phyloP scores from a whole-genome alignment of 2,113 vertebrate species.

The Carassius gibelio region DNA sequence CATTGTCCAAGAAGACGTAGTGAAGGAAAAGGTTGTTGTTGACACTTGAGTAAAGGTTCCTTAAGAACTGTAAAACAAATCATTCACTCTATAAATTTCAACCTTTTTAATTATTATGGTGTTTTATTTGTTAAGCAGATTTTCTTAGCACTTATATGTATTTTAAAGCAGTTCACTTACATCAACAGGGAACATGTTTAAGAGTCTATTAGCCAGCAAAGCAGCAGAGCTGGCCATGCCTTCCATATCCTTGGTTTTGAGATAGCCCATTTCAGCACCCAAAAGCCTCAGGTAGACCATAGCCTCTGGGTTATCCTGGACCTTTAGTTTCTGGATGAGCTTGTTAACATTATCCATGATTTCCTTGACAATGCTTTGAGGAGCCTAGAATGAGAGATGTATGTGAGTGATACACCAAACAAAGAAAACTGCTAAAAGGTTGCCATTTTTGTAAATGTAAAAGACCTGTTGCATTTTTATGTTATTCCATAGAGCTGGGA shows the following conservation, averaged over 20 bases:
- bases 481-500: constrained; percentile 75
- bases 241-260: constrained; percentile 81
- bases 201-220: constrained; percentile 67
- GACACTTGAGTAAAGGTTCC: constrained; percentile 75
- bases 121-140: not conserved
- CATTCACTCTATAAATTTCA: too few relatives aligned
- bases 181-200: constrained; percentile 69
- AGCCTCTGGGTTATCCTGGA: constrained; percentile 70
- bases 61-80: constrained; percentile 65
- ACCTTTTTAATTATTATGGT: not conserved
- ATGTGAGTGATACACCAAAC: not conserved
- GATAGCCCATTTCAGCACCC: constrained; percentile 89
- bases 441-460: constrained; percentile 29
- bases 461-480: constrained; percentile 74
- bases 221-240: constrained; percentile 70
- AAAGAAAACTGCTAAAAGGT: not conserved
- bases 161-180: constrained; percentile 59
- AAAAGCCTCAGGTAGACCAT: constrained; percentile 87
- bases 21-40: constrained; percentile 86
- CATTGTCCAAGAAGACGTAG: constrained; percentile 95
- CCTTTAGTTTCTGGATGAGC: constrained; percentile 69
- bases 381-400: constrained; percentile 52
- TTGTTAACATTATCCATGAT: constrained; percentile 81
- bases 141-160: not conserved
- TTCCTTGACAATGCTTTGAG: constrained; percentile 80